Evolutionary conservation across 2,113 vertebrate genomes (phyloP), one percentile per base, ranked within the genome.

Genomic region (Periophthalmodon schlosseri): DNA sequence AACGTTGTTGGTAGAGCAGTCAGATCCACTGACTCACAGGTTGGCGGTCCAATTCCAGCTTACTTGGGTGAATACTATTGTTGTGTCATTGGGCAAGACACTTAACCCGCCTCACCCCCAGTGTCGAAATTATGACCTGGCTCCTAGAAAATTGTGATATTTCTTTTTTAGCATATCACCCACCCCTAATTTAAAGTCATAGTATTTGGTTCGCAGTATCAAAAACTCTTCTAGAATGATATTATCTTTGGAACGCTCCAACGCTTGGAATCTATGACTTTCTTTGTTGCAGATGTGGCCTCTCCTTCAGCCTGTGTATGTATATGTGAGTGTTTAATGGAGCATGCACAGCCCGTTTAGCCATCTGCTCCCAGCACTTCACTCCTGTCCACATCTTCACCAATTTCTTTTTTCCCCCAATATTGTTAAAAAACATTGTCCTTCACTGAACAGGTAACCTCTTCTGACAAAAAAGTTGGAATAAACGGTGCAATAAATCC

Each of bases 331-430:
- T 60, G 52, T 67, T 21, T 33, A 65, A 57, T 20, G 12, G 56
- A 61, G 69, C 86, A 80, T 78, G 61, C 60, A 75, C 73, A 79
- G 67, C 67, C 57, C 61, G 68, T 76, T 74, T 76, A 67, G 72
- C 80, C 86, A 87, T 83, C 79, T 84, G 81, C 79, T 83, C 77
- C 73, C 50, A 63, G 28, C 74, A 67, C 33, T 58, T 50, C 68
- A 58, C 24, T 63, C 57, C 68, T 54, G 52, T 60, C 68, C 56
- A 61, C n/a, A 28, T 28, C 46, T 72, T 71, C 33, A 34, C 49
- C 16, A 50, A 28, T 36, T n/a, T 18, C 63, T n/a, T 75, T 72
- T 16, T 75, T 63, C 44, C 39, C 39, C 28, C 9, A 11, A 44
- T 44, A 44, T 44, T 44, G 7, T 44, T 11, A 44, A 11, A 44